A percentile compares a stretch with the other conserved stretches of the same genome.
Conservation (phyloP, 2,888 invertebrate species). For the Rhamphomyia laevipes region DNA sequence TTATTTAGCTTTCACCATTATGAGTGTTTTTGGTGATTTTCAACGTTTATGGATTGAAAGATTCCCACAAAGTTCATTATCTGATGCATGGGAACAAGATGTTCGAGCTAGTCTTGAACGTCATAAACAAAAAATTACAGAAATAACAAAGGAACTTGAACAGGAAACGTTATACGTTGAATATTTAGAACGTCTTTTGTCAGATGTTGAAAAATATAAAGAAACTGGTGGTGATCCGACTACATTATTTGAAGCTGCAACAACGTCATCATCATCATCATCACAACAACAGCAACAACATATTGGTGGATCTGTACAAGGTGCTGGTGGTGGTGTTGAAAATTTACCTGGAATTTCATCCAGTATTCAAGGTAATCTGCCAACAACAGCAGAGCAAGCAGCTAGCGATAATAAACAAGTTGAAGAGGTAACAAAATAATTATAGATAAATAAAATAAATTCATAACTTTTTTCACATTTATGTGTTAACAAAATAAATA, state of each 20-base stretch:
- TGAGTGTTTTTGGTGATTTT: slow-evolving; percentile 85
- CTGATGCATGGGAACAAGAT: slow-evolving; percentile 88
- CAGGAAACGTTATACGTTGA: slow-evolving; percentile 86
- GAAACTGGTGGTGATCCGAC: slow-evolving; percentile 38
- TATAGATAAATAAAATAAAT: too few relatives aligned
- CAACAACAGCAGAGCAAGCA: slow-evolving; percentile 6
- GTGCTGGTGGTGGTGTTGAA: slow-evolving; percentile 7
- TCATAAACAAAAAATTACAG: slow-evolving; percentile 75
- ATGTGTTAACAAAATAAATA: too few relatives aligned
- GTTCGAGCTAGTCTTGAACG: slow-evolving; percentile 79
- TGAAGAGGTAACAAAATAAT: slow-evolving; percentile 17
- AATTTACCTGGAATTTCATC: neutral
- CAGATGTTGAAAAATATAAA: slow-evolving; percentile 76
- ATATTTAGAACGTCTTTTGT: slow-evolving; percentile 71
- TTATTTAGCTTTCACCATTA: slow-evolving; percentile 22
- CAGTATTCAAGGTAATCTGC: neutral
- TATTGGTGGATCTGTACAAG: slow-evolving; percentile 11
- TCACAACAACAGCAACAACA: slow-evolving; percentile 14
- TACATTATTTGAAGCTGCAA: slow-evolving; percentile 37
- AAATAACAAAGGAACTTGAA: slow-evolving; percentile 73
- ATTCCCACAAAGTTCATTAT: slow-evolving; percentile 80
- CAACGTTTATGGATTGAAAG: slow-evolving; percentile 85
- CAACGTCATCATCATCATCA: slow-evolving; percentile 15
- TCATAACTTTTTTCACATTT: too few relatives aligned
- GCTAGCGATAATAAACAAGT: slow-evolving; percentile 19